Evolutionary conservation across 2,888 invertebrate species (phyloP).

Genomic region (Anarsia innoxiella): DNA sequence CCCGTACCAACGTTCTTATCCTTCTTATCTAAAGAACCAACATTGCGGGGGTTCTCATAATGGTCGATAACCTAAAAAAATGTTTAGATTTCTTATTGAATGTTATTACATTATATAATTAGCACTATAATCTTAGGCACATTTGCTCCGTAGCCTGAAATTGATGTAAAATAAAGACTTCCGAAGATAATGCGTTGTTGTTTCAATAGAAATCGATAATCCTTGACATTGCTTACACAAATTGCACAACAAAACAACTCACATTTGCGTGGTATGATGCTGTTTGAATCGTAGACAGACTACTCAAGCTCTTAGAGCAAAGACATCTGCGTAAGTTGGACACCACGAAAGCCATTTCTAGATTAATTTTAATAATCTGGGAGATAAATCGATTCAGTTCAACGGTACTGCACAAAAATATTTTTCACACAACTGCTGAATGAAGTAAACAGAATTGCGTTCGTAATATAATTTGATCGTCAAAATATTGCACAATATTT

Average conservation of each 20-base stretch:
- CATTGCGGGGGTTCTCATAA: conserved; percentile 99
- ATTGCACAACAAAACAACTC: conserved; percentile 42
- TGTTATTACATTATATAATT: too few species aligned
- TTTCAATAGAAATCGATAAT: conserved; percentile 37
- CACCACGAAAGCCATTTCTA: conserved; percentile 52
- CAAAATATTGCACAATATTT: neutral
- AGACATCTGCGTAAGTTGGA: conserved; percentile 51
- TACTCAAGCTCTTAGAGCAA: conserved; percentile 49
- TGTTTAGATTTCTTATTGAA: too few species aligned
- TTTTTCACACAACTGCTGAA: too few species aligned
- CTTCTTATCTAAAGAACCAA: conserved; percentile 96
- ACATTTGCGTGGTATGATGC: conserved; percentile 86
- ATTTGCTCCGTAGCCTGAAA: too few species aligned
- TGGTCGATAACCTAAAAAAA: conserved; percentile 94
- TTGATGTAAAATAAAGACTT: too few species aligned
- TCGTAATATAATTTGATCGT: too few species aligned
- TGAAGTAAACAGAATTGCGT: too few species aligned
- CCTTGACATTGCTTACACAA: conserved; percentile 37
- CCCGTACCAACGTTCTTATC: conserved; percentile 97
- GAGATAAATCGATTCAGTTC: too few species aligned
- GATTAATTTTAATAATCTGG: too few species aligned
- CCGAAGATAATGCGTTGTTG: conserved; percentile 31
- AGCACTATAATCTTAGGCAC: too few species aligned
- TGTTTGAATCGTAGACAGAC: conserved; percentile 57
- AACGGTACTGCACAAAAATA: too few species aligned